Evolutionary conservation across 2,113 vertebrate species (phyloP).

Genomic region (Vireo altiloquus): DNA sequence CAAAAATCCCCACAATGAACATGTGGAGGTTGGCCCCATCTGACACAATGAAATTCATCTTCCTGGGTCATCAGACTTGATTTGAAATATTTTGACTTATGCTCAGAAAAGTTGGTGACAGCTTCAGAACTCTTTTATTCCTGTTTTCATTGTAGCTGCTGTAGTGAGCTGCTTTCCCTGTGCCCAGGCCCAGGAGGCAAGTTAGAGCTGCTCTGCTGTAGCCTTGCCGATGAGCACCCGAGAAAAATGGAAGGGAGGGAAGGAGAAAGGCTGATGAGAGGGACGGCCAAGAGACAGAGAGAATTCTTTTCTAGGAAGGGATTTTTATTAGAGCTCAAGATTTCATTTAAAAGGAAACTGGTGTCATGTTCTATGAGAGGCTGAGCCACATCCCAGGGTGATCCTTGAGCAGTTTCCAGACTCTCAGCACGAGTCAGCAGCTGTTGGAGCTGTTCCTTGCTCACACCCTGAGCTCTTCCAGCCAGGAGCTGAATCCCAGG

Average conservation of each 20-base stretch:
- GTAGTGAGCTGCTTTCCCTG: background rate
- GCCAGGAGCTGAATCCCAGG: background rate
- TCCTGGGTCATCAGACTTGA: background rate
- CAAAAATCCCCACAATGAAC: background rate
- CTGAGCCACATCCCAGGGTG: background rate
- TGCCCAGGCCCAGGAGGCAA: background rate
- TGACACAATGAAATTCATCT: background rate
- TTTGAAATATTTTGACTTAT: background rate
- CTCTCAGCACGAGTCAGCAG: background rate
- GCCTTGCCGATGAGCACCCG: too few relatives aligned
- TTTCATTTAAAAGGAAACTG: background rate
- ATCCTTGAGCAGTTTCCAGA: background rate
- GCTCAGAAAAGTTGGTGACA: background rate
- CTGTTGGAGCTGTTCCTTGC: background rate
- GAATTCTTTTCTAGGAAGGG: background rate
- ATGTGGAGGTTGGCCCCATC: background rate
- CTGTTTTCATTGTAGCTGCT: background rate
- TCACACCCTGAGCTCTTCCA: background rate
- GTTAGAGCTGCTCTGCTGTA: background rate
- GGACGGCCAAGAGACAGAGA: too few relatives aligned
- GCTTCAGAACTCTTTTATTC: background rate
- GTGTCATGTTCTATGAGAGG: background rate
- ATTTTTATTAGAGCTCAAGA: background rate
- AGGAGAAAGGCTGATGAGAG: background rate
- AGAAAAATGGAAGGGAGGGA: background rate